These are phyloP conservation scores for Syngnathus rostellatus DNA, from an alignment of 2,797 vertebrate genomes.

Conservation along the genomic window DNA sequence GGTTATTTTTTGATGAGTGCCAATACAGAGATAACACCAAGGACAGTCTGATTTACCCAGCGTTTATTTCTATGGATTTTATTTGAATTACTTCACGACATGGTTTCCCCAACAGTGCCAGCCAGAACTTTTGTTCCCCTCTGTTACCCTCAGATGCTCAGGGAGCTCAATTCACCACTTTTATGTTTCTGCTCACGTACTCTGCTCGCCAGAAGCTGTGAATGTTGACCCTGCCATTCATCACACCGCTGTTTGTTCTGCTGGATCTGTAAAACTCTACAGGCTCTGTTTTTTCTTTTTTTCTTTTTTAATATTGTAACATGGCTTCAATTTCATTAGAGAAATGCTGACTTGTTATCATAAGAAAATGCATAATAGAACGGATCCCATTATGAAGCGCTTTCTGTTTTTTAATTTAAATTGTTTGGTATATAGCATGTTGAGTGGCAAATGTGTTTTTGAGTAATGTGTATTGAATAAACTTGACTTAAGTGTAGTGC, in stretches of 20 bases:
- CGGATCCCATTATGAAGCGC: neutral
- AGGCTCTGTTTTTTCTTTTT: neutral
- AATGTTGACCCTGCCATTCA: constrained; percentile 4
- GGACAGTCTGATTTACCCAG: neutral
- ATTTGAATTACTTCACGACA: neutral
- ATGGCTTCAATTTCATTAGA: neutral
- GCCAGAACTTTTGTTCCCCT: neutral
- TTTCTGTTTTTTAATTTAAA: neutral
- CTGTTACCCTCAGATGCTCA: neutral
- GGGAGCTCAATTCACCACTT: neutral
- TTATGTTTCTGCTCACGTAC: constrained; percentile 1
- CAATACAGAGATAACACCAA: neutral
- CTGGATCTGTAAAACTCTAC: neutral
- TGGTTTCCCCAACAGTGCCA: neutral
- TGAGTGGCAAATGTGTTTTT: too few relatives aligned
- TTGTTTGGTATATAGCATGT: too few relatives aligned
- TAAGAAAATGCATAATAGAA: neutral
- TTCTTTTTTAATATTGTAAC: neutral
- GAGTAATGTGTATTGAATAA: too few relatives aligned
- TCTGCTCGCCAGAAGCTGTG: neutral
- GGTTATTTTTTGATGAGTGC: neutral
- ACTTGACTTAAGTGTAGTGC: too few relatives aligned
- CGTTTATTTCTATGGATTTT: neutral
- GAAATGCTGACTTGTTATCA: constrained; percentile 2
- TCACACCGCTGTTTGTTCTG: neutral